phyloP scores from a whole-genome alignment of 2,888 invertebrate species.

The Agrotis clavis region DNA sequence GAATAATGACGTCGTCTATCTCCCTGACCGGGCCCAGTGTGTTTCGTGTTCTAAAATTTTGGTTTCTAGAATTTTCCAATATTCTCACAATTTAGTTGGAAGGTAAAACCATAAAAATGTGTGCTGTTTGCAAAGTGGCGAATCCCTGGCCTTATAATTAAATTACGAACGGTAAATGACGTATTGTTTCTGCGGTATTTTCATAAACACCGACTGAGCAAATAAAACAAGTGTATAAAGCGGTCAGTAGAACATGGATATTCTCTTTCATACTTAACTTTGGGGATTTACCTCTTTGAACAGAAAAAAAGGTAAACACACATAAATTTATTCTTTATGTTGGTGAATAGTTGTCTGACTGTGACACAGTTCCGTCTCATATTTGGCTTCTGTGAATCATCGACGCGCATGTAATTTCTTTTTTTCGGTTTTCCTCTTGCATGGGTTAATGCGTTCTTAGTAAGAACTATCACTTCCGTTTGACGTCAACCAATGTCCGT shows the following conservation, averaged over 20 bases:
- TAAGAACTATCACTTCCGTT: conserved; percentile 58
- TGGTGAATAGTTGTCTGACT: conserved; percentile 12
- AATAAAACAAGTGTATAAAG: background rate
- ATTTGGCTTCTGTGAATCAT: conserved; percentile 42
- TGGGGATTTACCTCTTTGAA: background rate
- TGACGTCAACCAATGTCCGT: conserved; percentile 25
- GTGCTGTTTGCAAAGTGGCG: background rate
- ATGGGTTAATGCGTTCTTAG: conserved; percentile 48
- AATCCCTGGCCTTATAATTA: conserved; percentile 38
- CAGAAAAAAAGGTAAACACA: conserved; percentile 4
- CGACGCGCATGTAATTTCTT: conserved; percentile 34
- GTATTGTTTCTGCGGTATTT: background rate
- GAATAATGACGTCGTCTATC: background rate
- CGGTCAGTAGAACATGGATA: conserved; percentile 19
- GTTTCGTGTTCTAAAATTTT: background rate
- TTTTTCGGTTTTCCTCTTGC: conserved; percentile 48
- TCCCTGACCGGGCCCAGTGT: background rate
- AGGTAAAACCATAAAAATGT: background rate
- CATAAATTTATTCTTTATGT: conserved; percentile 13
- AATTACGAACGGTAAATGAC: conserved; percentile 1
- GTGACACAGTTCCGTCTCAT: conserved; percentile 6
- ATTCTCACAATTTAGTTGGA: background rate
- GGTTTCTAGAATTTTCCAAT: too few species aligned
- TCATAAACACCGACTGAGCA: background rate
- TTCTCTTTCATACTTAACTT: background rate